Base-by-base conservation (phyloP, 2,113 vertebrate species). In the Chrysochloris asiatica region DNA sequence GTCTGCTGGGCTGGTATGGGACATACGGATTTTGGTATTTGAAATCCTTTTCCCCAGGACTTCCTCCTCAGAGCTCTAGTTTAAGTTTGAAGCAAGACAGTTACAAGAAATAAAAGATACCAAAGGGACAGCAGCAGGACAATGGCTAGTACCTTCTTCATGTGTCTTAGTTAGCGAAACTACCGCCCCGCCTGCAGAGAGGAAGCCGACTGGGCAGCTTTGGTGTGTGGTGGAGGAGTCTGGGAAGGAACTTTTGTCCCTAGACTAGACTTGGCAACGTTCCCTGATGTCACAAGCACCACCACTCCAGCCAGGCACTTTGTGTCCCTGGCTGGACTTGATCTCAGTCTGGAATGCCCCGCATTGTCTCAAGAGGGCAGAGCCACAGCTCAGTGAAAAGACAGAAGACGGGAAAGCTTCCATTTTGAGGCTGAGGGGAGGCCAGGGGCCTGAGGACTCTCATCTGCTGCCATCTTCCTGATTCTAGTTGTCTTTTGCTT, bases 1-100 rank as follows among this genome's bases (percentile, higher is more conserved):
- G 98, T 33, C 92, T 99, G 71, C 71, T 98, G 45, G 98, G 97
- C 14, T 99, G 99, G 99, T 98, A 98, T 0, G 94, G 98, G 76
- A 99, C 99, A 0, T 99, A 99, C 19, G 93, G 96, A 41, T 96
- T 97, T 90, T 99, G 99, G 99, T 99, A 99, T 89, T 95, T 97
- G 38, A 98, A 97, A 6, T 96, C 98, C 1, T 96, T 98, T 79
- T 99, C 99, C 48, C 99, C 99, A 2, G 99, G 99, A 89, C 98
- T 99, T 0, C 99, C 99, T 93, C 98, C 98, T 73, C 96, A 97
- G 89, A 96, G 85, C n/a, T 95, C 91, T 76, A 93, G 95, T 77
- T 96, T 96, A 79, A 98, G 97, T 95, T 75, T 92, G 81, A 98
- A 97, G 95, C 98, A 94, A 71, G 94, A 96, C 28, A 96, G 95